Percentiles rank a stretch among this genome's conserved stretches.
Evolutionary conservation across 2,888 invertebrate genomes (phyloP).

Genomic region (Noctuana brunneofusca): DNA sequence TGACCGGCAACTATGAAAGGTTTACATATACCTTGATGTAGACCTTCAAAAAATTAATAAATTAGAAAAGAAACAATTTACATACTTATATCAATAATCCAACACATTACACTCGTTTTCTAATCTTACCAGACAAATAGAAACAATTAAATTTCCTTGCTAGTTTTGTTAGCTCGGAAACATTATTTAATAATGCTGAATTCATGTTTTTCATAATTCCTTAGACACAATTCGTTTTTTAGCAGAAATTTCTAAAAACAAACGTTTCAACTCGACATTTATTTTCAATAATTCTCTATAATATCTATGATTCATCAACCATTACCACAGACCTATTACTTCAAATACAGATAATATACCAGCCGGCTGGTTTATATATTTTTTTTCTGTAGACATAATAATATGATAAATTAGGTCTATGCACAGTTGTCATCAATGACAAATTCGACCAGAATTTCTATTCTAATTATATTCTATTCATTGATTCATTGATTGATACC

Average conservation of each 20-base stretch:
- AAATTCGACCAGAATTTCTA: too few relatives aligned
- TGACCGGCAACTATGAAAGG: constrained; percentile 94
- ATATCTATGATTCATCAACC: too few relatives aligned
- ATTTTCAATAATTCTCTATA: not conserved
- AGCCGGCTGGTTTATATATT: too few relatives aligned
- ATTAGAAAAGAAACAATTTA: not conserved
- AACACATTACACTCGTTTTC: constrained; percentile 22
- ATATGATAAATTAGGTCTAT: too few relatives aligned
- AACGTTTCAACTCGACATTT: not conserved
- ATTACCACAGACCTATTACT: too few relatives aligned
- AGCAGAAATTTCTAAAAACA: constrained; percentile 48
- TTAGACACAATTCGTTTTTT: constrained; percentile 11
- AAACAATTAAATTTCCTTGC: constrained; percentile 95
- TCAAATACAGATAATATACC: too few relatives aligned
- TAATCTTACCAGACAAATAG: constrained; percentile 89
- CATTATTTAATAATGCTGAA: constrained; percentile 68
- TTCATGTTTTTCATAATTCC: constrained; percentile 78
- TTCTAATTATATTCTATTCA: too few relatives aligned
- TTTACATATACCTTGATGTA: constrained; percentile 89
- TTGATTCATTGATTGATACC: too few relatives aligned
- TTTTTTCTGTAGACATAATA: too few relatives aligned
- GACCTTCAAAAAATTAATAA: constrained; percentile 79
- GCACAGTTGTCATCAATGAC: too few relatives aligned
- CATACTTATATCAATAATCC: not conserved
- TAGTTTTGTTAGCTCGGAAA: constrained; percentile 86